phyloP scores from a whole-genome alignment of 2,113 vertebrate species.

The Dicerorhinus sumatrensis region DNA sequence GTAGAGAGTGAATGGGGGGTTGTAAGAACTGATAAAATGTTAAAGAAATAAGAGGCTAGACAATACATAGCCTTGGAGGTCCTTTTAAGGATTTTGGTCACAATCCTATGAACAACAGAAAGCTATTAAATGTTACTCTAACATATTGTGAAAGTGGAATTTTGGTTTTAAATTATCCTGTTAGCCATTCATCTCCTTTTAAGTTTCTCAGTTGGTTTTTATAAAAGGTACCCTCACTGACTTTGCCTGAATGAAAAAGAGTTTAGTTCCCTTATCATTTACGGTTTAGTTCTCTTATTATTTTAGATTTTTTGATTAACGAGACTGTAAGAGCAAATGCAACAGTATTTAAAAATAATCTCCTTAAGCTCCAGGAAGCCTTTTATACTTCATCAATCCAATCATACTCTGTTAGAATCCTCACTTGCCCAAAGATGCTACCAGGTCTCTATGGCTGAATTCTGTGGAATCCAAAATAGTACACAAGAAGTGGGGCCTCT shows the following conservation, averaged over 20 bases:
- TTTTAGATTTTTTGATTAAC: constrained; percentile 48
- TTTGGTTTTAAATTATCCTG: not conserved
- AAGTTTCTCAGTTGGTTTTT: constrained; percentile 13
- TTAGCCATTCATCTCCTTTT: constrained; percentile 11
- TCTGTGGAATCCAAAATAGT: not conserved
- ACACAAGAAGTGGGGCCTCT: not conserved
- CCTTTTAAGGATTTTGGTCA: not conserved
- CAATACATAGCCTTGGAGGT: not conserved
- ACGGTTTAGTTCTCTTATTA: constrained; percentile 33
- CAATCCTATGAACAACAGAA: not conserved
- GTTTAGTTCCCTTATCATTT: constrained; percentile 33
- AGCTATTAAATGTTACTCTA: not conserved
- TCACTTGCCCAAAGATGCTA: not conserved
- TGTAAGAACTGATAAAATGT: not conserved
- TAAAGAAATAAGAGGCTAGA: not conserved
- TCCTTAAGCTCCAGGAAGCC: not conserved
- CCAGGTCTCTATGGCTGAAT: not conserved
- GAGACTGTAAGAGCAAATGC: not conserved
- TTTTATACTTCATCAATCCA: constrained; percentile 25
- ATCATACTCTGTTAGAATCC: not conserved
- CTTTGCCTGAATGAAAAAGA: not conserved
- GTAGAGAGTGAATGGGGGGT: not conserved
- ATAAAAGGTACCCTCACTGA: not conserved
- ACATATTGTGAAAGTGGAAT: not conserved
- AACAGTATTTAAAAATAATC: constrained; percentile 29